Percentiles rank a stretch among this genome's conserved stretches.
These are phyloP conservation scores for Ciconia maguari DNA, from an alignment of 2,113 vertebrate genomes.

Conservation along the genomic window DNA sequence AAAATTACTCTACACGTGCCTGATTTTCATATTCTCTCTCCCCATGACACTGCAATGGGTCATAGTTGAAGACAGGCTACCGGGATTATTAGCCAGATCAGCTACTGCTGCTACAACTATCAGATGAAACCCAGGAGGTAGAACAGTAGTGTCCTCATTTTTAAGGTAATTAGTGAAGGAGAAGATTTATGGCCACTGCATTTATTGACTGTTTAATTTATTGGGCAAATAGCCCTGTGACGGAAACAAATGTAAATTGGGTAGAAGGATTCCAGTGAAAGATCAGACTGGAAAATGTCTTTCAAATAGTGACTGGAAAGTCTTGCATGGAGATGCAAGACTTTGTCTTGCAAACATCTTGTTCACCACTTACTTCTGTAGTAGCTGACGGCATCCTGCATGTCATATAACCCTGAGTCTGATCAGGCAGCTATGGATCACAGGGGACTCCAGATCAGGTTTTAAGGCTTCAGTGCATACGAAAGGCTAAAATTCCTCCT, in stretches of 20 bases:
- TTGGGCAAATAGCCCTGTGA: neutral
- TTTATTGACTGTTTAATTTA: neutral
- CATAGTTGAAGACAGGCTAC: neutral
- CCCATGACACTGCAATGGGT: neutral
- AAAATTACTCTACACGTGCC: neutral
- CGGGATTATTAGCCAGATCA: neutral
- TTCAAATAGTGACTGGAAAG: neutral
- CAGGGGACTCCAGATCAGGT: neutral
- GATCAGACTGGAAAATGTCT: neutral
- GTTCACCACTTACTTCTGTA: neutral
- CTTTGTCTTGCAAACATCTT: neutral
- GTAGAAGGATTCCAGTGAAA: neutral
- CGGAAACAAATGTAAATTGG: neutral
- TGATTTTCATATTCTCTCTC: neutral
- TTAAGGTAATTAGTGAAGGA: constrained; percentile 11
- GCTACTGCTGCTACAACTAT: neutral
- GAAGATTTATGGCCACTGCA: neutral
- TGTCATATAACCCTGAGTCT: neutral
- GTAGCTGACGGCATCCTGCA: neutral
- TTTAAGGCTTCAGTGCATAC: neutral
- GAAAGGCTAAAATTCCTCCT: neutral
- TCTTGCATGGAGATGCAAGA: neutral
- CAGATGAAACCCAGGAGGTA: neutral
- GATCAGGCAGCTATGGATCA: neutral
- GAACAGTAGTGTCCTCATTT: neutral